Evolutionary conservation across 2,797 vertebrate genomes (phyloP).

Genomic region (Gastrophryne carolinensis): DNA sequence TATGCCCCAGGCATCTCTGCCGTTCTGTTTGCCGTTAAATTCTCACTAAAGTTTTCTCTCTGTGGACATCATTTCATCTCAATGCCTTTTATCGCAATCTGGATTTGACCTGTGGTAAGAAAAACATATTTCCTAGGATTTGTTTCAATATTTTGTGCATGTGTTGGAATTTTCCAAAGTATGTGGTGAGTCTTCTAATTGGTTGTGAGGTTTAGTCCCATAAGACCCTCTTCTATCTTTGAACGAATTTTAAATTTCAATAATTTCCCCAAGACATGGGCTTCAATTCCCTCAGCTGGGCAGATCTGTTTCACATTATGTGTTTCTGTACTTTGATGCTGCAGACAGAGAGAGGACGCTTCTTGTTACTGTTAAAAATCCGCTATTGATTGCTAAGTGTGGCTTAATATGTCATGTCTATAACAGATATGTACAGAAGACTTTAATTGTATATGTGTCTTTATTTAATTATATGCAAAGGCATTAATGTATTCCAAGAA

Average conservation of each 20-base stretch:
- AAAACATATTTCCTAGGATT: conserved; percentile 23
- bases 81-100: conserved; percentile 28
- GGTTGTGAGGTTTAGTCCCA: conserved; percentile 46
- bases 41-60: neutral
- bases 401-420: conserved; percentile 62
- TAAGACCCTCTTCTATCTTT: conserved; percentile 52
- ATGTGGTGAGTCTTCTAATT: conserved; percentile 41
- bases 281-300: conserved; percentile 54
- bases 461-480: conserved; percentile 49
- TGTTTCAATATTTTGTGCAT: conserved; percentile 18
- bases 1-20: neutral
- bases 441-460: conserved; percentile 56
- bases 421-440: conserved; percentile 56
- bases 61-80: conserved; percentile 4
- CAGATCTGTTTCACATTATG: conserved; percentile 64
- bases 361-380: conserved; percentile 17
- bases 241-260: conserved; percentile 51
- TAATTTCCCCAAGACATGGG: conserved; percentile 52
- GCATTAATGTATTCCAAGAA: conserved; percentile 57
- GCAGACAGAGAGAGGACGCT: conserved; percentile 54
- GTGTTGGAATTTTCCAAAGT: conserved; percentile 37
- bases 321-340: conserved; percentile 44
- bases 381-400: conserved; percentile 55
- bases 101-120: conserved; percentile 36
- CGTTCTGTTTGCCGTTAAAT: conserved; percentile 21